Conservation (phyloP, 2,888 invertebrate species). For the Megaustenia siamemsis region DNA sequence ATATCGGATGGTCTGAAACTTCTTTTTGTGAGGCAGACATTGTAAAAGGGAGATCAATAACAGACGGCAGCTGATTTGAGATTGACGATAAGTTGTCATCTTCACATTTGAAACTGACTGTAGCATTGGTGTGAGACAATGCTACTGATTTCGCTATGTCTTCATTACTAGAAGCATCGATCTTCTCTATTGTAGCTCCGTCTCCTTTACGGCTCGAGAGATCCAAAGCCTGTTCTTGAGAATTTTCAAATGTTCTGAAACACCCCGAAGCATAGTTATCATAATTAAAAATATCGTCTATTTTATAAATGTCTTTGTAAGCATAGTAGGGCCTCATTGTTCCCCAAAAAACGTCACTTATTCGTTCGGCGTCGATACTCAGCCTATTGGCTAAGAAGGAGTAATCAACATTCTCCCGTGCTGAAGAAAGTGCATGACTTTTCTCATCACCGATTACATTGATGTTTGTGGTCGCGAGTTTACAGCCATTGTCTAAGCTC, state of each 20-base stretch:
- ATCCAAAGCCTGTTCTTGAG: slow-evolving; percentile 3
- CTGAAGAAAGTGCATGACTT: not conserved
- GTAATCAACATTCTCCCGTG: not conserved
- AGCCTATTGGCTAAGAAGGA: not conserved
- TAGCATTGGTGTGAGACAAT: not conserved
- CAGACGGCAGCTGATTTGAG: not conserved
- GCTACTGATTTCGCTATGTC: not conserved
- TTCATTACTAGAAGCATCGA: not conserved
- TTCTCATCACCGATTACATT: not conserved
- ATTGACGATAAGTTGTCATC: not conserved
- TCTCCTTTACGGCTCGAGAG: not conserved
- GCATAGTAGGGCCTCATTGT: not conserved
- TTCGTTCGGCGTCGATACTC: not conserved
- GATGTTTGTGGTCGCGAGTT: not conserved
- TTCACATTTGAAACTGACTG: not conserved
- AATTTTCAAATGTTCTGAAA: not conserved
- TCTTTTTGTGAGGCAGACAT: not conserved
- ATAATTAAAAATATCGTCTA: not conserved
- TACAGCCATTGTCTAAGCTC: not conserved
- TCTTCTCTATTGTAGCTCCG: too few relatives aligned
- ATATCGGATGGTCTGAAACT: too few relatives aligned
- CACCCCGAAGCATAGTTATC: not conserved
- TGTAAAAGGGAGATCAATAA: not conserved
- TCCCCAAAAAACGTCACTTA: too few relatives aligned
- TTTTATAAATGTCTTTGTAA: not conserved